phyloP scores from a whole-genome alignment of 2,797 vertebrate species.

The Mus minutoides region DNA sequence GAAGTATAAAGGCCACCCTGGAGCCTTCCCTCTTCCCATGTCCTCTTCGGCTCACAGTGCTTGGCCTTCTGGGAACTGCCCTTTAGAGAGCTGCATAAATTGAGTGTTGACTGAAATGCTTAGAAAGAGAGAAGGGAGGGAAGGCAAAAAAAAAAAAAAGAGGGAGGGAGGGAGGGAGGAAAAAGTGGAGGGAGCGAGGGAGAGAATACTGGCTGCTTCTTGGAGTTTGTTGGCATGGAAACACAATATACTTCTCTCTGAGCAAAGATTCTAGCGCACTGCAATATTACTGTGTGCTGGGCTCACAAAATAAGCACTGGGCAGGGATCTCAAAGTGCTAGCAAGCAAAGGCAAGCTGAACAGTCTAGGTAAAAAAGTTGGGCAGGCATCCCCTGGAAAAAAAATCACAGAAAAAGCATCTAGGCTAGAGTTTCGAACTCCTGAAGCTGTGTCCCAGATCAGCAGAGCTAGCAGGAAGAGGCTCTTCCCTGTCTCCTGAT shows the following conservation, averaged over 20 bases:
- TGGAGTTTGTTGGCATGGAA: conserved; percentile 77
- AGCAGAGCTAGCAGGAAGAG: neutral
- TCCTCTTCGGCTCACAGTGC: neutral
- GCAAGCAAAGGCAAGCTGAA: conserved; percentile 46
- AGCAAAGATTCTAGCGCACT: conserved; percentile 60
- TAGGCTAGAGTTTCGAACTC: neutral
- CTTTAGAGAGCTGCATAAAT: neutral
- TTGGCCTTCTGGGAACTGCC: neutral
- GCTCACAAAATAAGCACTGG: conserved; percentile 43
- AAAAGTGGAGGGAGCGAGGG: neutral
- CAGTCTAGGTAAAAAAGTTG: neutral
- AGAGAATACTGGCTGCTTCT: neutral
- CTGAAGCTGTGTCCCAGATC: neutral
- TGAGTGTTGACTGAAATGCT: neutral
- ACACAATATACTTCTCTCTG: conserved; percentile 63
- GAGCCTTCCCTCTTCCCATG: neutral
- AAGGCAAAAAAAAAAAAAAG: neutral
- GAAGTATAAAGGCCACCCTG: neutral
- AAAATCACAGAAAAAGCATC: neutral
- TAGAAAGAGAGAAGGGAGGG: neutral
- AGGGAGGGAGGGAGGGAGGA: neutral
- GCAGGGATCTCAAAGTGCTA: conserved; percentile 28
- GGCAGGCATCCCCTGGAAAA: neutral
- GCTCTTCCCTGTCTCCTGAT: neutral
- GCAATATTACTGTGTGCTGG: conserved; percentile 44